Percentiles rank a stretch among this genome's conserved stretches.
These are phyloP conservation scores for Echiichthys vipera DNA, from an alignment of 2,797 vertebrate genomes.

Conservation along the genomic window DNA sequence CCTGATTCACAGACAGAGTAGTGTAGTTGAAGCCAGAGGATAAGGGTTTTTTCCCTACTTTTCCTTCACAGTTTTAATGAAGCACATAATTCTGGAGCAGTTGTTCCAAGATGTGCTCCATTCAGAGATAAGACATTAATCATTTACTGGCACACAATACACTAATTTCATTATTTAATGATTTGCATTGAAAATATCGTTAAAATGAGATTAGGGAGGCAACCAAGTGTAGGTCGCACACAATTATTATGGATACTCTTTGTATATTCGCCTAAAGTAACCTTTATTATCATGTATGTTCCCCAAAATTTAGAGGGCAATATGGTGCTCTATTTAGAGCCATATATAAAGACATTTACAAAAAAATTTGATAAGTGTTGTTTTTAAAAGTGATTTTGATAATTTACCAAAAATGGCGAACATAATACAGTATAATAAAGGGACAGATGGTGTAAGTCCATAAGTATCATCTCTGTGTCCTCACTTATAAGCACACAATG, in stretches of 20 bases:
- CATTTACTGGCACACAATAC: conserved; percentile 66
- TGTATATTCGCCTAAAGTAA: conserved; percentile 49
- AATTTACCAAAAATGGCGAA: conserved; percentile 1
- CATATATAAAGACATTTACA: too few species aligned
- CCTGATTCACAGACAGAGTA: conserved; percentile 11
- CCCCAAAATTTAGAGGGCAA: conserved; percentile 12
- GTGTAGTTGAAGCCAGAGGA: conserved; percentile 2
- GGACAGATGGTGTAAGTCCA: conserved; percentile 1
- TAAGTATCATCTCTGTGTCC: conserved; percentile 9
- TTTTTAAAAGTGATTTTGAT: conserved; percentile 12
- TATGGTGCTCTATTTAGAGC: neutral
- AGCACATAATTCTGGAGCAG: conserved; percentile 62
- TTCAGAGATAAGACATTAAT: conserved; percentile 73
- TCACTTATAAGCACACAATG: conserved; percentile 15
- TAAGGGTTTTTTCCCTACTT: conserved; percentile 7
- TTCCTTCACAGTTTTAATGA: conserved; percentile 55
- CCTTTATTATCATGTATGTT: conserved; percentile 54
- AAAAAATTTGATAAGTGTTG: too few species aligned
- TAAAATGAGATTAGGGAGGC: conserved; percentile 72
- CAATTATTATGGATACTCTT: conserved; percentile 51
- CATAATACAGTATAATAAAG: neutral
- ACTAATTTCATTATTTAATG: conserved; percentile 76
- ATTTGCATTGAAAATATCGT: conserved; percentile 73
- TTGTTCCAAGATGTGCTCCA: conserved; percentile 63
- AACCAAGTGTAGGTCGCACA: conserved; percentile 51